These are phyloP conservation scores for Lasius platythorax DNA, from an alignment of 2,888 invertebrate species.

Conservation along the genomic window DNA sequence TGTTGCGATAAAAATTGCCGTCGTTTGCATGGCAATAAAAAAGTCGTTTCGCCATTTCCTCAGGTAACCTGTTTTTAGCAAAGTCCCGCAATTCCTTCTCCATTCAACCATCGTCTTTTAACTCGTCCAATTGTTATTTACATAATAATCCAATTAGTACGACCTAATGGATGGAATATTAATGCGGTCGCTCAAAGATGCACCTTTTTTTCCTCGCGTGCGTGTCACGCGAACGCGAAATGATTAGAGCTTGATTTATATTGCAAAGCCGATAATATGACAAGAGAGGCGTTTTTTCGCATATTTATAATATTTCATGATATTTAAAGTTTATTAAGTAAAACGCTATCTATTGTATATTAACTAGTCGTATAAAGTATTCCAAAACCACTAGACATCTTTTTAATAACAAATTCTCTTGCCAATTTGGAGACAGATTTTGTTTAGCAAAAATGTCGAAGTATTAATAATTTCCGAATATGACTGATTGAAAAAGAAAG, in stretches of 20 bases:
- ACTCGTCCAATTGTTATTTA: slow-evolving; percentile 31
- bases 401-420: not conserved
- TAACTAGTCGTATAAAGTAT: not conserved
- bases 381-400: not conserved
- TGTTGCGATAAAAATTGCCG: slow-evolving; percentile 22
- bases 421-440: not conserved
- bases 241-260: slow-evolving; percentile 11
- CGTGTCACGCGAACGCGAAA: slow-evolving; percentile 15
- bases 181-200: slow-evolving; percentile 25
- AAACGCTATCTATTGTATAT: not conserved
- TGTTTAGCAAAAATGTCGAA: not conserved
- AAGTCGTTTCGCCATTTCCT: slow-evolving; percentile 28
- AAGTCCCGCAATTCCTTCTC: slow-evolving; percentile 17
- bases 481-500: not conserved
- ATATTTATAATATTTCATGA: not conserved
- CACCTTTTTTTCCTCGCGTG: not conserved
- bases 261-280: not conserved
- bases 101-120: not conserved
- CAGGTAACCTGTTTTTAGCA: slow-evolving; percentile 35
- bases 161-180: slow-evolving; percentile 25
- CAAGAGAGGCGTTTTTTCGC: not conserved
- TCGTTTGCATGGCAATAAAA: slow-evolving; percentile 49
- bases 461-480: not conserved
- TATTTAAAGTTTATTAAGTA: slow-evolving; percentile 16
- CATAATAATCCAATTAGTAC: slow-evolving; percentile 36